phyloP scores from a whole-genome alignment of 2,888 invertebrate genomes.

The Coleophora deauratella region DNA sequence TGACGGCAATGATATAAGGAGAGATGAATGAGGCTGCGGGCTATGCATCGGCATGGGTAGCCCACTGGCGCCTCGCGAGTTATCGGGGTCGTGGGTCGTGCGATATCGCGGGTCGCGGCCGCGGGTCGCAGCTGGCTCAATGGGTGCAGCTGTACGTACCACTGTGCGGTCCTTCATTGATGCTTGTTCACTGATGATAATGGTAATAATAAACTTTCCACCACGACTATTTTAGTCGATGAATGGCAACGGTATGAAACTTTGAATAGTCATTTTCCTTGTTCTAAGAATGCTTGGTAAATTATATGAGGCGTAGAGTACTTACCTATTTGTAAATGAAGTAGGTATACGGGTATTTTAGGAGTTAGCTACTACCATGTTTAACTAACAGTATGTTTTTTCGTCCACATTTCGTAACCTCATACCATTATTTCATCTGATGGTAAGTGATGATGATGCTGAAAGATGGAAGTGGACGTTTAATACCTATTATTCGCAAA shows the following conservation, averaged over 20 bases:
- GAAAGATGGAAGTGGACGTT: too few relatives aligned
- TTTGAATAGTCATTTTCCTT: too few relatives aligned
- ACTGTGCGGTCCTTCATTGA: conserved; percentile 12
- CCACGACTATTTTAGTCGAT: conserved; percentile 1
- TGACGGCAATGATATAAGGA: conserved; percentile 23
- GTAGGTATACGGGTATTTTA: too few relatives aligned
- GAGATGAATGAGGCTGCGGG: conserved; percentile 46
- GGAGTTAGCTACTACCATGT: too few relatives aligned
- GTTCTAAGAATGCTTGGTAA: neutral
- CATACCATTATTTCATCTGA: too few relatives aligned
- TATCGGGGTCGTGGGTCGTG: conserved; percentile 59
- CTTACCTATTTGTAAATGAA: too few relatives aligned
- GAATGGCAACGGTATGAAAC: too few relatives aligned
- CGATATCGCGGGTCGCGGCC: conserved; percentile 32
- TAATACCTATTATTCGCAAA: too few relatives aligned
- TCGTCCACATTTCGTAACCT: too few relatives aligned
- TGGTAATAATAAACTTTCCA: conserved; percentile 1
- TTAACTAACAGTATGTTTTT: too few relatives aligned
- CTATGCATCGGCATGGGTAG: conserved; percentile 17
- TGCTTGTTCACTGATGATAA: conserved; percentile 3
- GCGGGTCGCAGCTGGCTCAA: conserved; percentile 29
- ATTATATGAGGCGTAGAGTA: too few relatives aligned
- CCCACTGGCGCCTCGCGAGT: conserved; percentile 58
- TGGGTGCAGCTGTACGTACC: conserved; percentile 11
- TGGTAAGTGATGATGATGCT: too few relatives aligned